Base-by-base conservation (phyloP, 2,113 vertebrate genomes). In the Erythrolamprus reginae region DNA sequence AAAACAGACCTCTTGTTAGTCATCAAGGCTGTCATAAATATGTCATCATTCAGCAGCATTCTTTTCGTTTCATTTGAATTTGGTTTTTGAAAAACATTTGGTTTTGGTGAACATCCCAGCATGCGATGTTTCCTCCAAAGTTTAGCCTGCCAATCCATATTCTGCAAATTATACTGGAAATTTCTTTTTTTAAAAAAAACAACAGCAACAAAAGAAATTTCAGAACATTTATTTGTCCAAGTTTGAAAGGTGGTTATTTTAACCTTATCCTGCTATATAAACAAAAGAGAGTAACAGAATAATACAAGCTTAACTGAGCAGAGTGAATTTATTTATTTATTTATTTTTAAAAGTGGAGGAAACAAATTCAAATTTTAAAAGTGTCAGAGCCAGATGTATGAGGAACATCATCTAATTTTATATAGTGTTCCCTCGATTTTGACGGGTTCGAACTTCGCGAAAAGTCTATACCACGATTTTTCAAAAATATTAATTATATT, bases 61-160 rank as follows among this genome's bases (percentile, higher is more conserved):
- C 8, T 92, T 2, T 94, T 86, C 8, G 91, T 2, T 94, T 92
- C 84, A 92, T 91, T 93, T 91, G 84, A 93, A 90, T 90, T 53
- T 1, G 55, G 2, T 28, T 84, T 90, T 94, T 87, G 51, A 3
- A 93, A 91, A 91, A 87, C 77, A 86, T 86, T 52, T 90, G 89
- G 48, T 95, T 95, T 94, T 92, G 90, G 82, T 93, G 87, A 77
- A 87, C 88, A 42, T 92, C 82, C 88, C 89, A 91, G 61, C 88
- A 58, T 92, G 95, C 84, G 88, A 87, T 90, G 51, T 91, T 94
- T 90, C 86, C 53, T 90, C 91, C 82, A 65, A 93, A 94, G 53
- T 42, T 88, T 92, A 84, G 26, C 86, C 48, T 91, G 94, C 90
- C 93, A 94, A 91, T 83, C 2, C 45, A 0, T 45, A 47, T 92